Conservation (phyloP, 2,113 vertebrate species). For the Alectura lathami region DNA sequence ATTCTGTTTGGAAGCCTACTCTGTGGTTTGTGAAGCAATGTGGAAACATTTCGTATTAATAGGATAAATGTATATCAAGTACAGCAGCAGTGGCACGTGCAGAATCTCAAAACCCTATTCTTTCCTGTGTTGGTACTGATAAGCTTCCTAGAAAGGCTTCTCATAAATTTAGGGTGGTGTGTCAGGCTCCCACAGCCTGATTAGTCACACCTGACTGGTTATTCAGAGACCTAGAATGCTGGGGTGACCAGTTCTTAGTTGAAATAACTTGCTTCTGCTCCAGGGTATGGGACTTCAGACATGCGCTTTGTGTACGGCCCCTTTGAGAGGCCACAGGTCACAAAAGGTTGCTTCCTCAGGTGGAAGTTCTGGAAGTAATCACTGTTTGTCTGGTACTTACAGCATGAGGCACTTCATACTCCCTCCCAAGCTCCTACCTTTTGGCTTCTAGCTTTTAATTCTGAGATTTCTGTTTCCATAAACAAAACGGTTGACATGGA, state of each 20-base stretch:
- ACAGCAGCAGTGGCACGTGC: not conserved
- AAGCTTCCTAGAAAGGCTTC: not conserved
- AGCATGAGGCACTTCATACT: not conserved
- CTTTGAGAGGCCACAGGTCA: not conserved
- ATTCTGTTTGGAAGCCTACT: not conserved
- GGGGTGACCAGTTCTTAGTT: not conserved
- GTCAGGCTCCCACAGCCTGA: not conserved
- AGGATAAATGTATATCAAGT: rapidly evolving
- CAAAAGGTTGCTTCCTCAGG: not conserved
- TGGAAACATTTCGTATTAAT: not conserved
- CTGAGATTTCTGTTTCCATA: not conserved
- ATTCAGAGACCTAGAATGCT: not conserved
- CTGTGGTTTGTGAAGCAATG: not conserved
- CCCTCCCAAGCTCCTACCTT: not conserved
- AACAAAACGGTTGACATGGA: not conserved
- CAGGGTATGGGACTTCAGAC: not conserved
- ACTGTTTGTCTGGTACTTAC: not conserved
- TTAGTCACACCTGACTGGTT: not conserved
- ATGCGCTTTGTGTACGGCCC: not conserved
- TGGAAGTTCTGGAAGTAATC: not conserved
- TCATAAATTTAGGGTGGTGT: not conserved
- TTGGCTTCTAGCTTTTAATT: not conserved
- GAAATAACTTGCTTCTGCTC: not conserved
- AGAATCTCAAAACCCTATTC: not conserved
- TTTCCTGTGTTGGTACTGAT: not conserved